Percentiles rank a stretch among this genome's conserved stretches.
phyloP scores from a whole-genome alignment of 2,888 invertebrate species.

The Epirrhoe alternata region DNA sequence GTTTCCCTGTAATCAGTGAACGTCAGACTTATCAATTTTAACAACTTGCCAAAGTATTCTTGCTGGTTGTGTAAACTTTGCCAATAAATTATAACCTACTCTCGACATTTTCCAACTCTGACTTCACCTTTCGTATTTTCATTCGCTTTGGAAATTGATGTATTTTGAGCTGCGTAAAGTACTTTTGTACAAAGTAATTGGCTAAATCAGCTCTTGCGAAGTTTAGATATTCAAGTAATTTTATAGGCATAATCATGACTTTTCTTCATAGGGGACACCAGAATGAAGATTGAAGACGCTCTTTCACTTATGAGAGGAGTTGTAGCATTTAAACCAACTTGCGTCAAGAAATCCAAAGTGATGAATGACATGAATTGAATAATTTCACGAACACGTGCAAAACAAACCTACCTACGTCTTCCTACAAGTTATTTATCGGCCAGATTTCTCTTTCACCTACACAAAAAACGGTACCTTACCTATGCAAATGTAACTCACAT shows the following conservation, averaged over 20 bases:
- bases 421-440: constrained; percentile 19
- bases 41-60: constrained; percentile 38
- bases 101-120: constrained; percentile 23
- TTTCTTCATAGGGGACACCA: background rate
- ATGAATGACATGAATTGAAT: background rate
- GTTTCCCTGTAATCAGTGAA: constrained; percentile 36
- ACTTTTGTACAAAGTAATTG: background rate
- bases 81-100: constrained; percentile 39
- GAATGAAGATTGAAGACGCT: background rate
- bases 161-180: constrained; percentile 6
- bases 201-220: background rate
- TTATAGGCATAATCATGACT: background rate
- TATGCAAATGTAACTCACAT: constrained; percentile 43
- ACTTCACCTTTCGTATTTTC: constrained; percentile 30
- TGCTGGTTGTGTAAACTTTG: constrained; percentile 36
- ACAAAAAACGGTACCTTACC: constrained; percentile 39
- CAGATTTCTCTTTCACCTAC: constrained; percentile 38
- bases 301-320: background rate
- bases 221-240: background rate
- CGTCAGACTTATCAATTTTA: constrained; percentile 42
- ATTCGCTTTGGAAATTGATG: constrained; percentile 13
- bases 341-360: background rate
- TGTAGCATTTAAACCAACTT: background rate
- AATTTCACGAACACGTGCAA: constrained; percentile 7
- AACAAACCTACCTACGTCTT: constrained; percentile 20